Conservation (phyloP, 2,888 invertebrate genomes). For the Tetranychus piercei region DNA sequence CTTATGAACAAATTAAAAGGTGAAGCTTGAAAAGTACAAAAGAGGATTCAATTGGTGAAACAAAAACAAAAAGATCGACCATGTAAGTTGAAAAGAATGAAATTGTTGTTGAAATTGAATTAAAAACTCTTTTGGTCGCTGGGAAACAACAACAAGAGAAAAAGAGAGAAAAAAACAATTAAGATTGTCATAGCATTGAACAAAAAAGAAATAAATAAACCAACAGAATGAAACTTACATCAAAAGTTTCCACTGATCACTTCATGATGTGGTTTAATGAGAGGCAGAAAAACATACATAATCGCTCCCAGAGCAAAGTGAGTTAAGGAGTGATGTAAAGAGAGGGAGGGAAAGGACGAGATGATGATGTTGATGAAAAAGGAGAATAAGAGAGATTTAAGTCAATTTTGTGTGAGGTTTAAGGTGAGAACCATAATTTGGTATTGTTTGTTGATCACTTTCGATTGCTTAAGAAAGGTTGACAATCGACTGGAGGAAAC, state of each 20-base stretch:
- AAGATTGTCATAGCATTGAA: neutral
- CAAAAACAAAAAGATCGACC: neutral
- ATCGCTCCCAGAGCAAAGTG: neutral
- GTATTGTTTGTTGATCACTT: neutral
- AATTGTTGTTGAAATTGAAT: neutral
- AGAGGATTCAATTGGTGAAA: neutral
- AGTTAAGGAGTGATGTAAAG: neutral
- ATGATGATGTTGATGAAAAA: neutral
- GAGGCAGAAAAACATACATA: neutral
- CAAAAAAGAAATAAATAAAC: neutral
- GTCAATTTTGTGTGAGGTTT: neutral
- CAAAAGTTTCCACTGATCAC: too few species aligned
- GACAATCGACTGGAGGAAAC: neutral
- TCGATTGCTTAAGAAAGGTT: neutral
- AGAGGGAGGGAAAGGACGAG: neutral
- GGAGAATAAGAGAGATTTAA: neutral
- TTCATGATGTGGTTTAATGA: too few species aligned
- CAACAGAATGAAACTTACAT: neutral
- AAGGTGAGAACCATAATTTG: neutral
- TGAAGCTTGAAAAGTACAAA: neutral
- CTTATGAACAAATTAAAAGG: neutral
- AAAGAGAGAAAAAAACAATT: neutral
- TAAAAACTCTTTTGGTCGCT: neutral
- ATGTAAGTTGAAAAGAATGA: too few species aligned
- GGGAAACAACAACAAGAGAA: neutral